These are phyloP conservation scores for Holothuria scabra DNA, from an alignment of 53 echinoderm and acorn worm genomes.

Conservation along the genomic window DNA sequence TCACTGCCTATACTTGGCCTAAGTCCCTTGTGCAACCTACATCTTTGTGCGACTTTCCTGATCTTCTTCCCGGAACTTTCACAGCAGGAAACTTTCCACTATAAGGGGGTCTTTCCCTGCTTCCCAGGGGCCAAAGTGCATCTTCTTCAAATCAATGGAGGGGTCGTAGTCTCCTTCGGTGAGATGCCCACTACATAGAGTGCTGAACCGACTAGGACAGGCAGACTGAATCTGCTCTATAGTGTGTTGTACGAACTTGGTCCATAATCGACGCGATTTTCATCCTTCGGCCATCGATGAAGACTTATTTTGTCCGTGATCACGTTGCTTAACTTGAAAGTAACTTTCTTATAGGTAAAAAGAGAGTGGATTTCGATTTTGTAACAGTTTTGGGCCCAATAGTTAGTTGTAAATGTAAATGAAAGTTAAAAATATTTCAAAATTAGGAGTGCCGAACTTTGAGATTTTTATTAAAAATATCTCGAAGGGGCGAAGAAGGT, in stretches of 20 bases:
- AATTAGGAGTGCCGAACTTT: too few relatives aligned
- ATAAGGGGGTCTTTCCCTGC: not conserved
- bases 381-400: too few relatives aligned
- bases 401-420: too few relatives aligned
- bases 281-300: not conserved
- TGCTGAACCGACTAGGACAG: not conserved
- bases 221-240: not conserved
- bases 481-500: too few relatives aligned
- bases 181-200: slow-evolving; percentile 2
- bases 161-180: slow-evolving; percentile 15
- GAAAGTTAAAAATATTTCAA: too few relatives aligned
- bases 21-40: too few relatives aligned
- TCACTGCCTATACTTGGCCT: too few relatives aligned
- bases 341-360: too few relatives aligned
- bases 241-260: not conserved
- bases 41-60: too few relatives aligned
- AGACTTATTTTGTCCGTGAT: not conserved
- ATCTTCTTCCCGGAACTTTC: not conserved
- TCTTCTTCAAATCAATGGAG: not conserved
- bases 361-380: too few relatives aligned
- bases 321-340: too few relatives aligned
- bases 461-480: too few relatives aligned
- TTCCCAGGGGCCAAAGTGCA: not conserved
- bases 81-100: slow-evolving; percentile 7
- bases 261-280: slow-evolving; percentile 1